phyloP scores from a whole-genome alignment of 1,140 invertebrate genomes.

The Cyclargus thomasi region DNA sequence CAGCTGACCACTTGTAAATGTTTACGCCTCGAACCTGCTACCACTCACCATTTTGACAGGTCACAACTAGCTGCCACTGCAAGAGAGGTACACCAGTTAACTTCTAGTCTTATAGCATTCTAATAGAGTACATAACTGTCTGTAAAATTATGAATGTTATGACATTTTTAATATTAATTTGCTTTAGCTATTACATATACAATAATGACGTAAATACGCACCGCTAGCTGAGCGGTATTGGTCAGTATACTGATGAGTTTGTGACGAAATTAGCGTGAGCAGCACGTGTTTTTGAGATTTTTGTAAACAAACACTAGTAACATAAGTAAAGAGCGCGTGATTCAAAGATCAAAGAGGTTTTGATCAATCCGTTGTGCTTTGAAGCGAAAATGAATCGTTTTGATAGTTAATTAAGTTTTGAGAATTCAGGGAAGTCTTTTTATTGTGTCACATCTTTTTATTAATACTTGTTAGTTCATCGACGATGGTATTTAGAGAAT shows the following conservation, averaged over 20 bases:
- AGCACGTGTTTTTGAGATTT: slow-evolving; percentile 30
- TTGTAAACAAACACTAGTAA: slow-evolving; percentile 45
- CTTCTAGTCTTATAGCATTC: not conserved
- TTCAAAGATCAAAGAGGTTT: slow-evolving; percentile 64
- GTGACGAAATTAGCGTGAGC: slow-evolving; percentile 15
- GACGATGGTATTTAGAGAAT: not conserved
- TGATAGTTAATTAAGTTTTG: slow-evolving; percentile 47
- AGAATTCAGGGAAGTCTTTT: slow-evolving; percentile 20
- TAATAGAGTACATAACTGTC: not conserved
- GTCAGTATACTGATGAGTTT: not conserved
- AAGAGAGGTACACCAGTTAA: slow-evolving; percentile 16
- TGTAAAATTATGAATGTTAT: not conserved
- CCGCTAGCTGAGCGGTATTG: not conserved
- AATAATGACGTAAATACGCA: slow-evolving; percentile 24
- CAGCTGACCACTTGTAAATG: slow-evolving; percentile 45
- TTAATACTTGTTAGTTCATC: not conserved
- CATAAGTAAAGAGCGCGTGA: slow-evolving; percentile 66
- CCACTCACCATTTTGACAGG: slow-evolving; percentile 65
- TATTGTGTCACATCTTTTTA: not conserved
- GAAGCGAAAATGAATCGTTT: slow-evolving; percentile 37
- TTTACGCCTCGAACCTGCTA: slow-evolving; percentile 64
- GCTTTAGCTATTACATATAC: slow-evolving; percentile 2
- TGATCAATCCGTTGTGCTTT: slow-evolving; percentile 51
- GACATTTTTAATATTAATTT: not conserved
- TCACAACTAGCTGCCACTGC: slow-evolving; percentile 36